phyloP scores from a whole-genome alignment of 2,888 invertebrate species.

The Leptinotarsa peninsularis region DNA sequence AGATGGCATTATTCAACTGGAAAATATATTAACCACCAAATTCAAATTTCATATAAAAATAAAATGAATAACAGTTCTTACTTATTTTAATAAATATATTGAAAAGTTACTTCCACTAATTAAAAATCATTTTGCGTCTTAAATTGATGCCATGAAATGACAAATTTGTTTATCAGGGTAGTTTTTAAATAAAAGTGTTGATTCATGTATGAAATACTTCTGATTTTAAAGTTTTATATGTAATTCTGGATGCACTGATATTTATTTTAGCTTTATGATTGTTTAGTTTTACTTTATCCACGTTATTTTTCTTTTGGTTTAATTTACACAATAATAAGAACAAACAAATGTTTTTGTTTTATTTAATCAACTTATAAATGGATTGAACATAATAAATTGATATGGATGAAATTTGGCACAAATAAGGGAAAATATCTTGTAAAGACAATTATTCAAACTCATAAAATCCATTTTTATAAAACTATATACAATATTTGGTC shows the following conservation, averaged over 20 bases:
- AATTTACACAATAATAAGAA: neutral
- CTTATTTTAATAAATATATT: no score
- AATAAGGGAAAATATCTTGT: neutral
- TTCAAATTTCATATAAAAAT: no score
- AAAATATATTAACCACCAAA: no score
- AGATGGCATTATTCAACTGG: no score
- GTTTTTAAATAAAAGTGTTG: neutral
- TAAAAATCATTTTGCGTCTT: neutral
- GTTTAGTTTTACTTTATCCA: neutral
- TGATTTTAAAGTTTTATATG: neutral
- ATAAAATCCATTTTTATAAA: neutral
- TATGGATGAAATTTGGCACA: slow-evolving; percentile 9
- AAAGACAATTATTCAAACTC: neutral
- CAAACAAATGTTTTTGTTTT: neutral
- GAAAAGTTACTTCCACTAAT: no score
- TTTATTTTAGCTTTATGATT: neutral
- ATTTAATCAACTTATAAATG: slow-evolving; percentile 6
- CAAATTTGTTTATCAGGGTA: slow-evolving; percentile 1
- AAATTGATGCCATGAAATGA: slow-evolving; percentile 3
- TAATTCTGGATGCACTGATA: neutral
- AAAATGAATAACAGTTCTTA: no score
- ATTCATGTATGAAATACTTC: neutral
- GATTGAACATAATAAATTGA: neutral
- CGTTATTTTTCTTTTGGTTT: neutral
- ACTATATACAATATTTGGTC: neutral